Evolutionary conservation across 2,113 vertebrate species (phyloP).

Genomic region (Axis porcinus): DNA sequence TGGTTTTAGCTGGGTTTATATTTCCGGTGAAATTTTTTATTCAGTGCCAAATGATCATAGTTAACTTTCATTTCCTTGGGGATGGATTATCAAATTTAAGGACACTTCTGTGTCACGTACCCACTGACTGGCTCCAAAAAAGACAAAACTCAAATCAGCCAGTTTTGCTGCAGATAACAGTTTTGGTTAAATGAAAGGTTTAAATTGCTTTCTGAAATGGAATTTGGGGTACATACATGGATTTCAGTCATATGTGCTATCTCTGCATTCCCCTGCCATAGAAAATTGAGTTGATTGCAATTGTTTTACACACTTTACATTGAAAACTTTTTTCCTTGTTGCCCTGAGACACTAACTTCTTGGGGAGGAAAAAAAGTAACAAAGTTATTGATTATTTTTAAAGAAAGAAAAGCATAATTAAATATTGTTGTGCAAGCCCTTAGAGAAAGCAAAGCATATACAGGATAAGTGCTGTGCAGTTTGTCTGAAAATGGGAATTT

Average conservation of each 20-base stretch:
- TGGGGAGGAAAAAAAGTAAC: not conserved
- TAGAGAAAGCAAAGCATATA: not conserved
- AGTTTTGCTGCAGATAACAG: constrained; percentile 42
- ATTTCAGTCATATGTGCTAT: not conserved
- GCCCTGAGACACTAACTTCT: not conserved
- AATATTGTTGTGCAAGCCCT: not conserved
- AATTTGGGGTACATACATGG: constrained; percentile 4
- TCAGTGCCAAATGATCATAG: constrained; percentile 18
- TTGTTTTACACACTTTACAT: not conserved
- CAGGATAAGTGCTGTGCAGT: not conserved
- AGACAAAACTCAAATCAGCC: not conserved
- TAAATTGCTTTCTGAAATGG: constrained; percentile 57
- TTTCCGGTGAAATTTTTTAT: constrained; percentile 33
- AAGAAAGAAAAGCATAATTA: constrained; percentile 20
- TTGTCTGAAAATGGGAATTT: not conserved
- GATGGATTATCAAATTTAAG: constrained; percentile 7
- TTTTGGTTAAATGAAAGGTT: constrained; percentile 48
- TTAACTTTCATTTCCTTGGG: constrained; percentile 48
- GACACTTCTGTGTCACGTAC: not conserved
- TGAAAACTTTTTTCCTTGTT: not conserved
- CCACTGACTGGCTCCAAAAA: not conserved
- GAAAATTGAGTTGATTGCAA: constrained; percentile 49
- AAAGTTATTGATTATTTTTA: not conserved
- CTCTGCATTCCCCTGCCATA: not conserved
- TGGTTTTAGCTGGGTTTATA: constrained; percentile 41